phyloP scores from a whole-genome alignment of 2,113 vertebrate genomes.

The Epinephelus lanceolatus region DNA sequence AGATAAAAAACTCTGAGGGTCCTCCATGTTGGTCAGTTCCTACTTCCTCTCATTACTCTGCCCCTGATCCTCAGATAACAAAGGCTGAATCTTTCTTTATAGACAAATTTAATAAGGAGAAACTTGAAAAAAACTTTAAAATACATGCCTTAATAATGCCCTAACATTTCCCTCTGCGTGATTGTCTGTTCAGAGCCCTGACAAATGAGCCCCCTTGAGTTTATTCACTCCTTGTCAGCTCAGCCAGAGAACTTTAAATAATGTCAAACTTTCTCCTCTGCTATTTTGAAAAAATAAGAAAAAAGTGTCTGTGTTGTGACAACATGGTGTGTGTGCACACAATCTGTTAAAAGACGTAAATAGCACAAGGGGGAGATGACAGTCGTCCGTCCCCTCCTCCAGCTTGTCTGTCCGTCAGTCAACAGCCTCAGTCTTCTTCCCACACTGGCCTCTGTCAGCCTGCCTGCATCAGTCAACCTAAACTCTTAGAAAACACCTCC shows the following conservation, averaged over 20 bases:
- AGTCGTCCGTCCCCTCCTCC: constrained; percentile 54
- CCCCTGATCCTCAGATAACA: neutral
- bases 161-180: neutral
- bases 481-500: constrained; percentile 55
- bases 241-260: constrained; percentile 29
- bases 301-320: constrained; percentile 23
- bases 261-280: constrained; percentile 46
- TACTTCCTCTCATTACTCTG: neutral
- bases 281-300: constrained; percentile 29
- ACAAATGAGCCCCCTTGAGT: constrained; percentile 56
- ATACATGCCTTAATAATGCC: neutral
- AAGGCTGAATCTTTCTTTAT: neutral
- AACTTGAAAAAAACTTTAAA: neutral
- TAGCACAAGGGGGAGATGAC: constrained; percentile 51
- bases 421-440: constrained; percentile 54
- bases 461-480: constrained; percentile 48
- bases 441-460: constrained; percentile 51
- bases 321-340: constrained; percentile 5
- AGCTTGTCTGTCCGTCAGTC: constrained; percentile 54
- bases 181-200: constrained; percentile 18
- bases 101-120: neutral
- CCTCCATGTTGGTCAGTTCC: neutral
- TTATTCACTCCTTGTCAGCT: constrained; percentile 45
- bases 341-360: constrained; percentile 51
- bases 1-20: neutral